Base-by-base conservation (phyloP, 2,797 vertebrate species). In the Acrossocheilus wenchowensis region DNA sequence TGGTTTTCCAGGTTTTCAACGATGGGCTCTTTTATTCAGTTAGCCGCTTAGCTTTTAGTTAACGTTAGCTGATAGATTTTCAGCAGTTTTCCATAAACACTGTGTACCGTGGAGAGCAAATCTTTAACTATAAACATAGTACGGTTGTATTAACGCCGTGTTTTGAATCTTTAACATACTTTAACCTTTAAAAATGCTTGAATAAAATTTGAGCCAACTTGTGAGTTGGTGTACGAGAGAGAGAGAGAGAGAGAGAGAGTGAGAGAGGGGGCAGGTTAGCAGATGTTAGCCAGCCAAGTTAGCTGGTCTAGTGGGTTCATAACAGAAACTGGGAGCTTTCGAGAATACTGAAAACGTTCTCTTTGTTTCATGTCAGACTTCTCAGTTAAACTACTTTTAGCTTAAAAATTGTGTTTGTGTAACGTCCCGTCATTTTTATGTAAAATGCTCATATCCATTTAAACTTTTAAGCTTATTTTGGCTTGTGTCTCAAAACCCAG, bases 1-100 rank as follows among this genome's bases (percentile, higher is more conserved):
- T 43, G 39, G 19, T 74, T 81, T 72, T 73, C 14, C 23, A 39
- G 83, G 52, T 78, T 84, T 86, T 81, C 50, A 52, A 52, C 72
- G 57, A 74, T 79, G 85, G 54, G 45, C 14, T 87, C 88, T 88
- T 87, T 90, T 89, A 88, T 90, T 83, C 86, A 81, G 26, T 81
- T 88, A 84, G 89, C 88, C 81, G 57, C 68, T 72, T 87, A 83
- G 86, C 86, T 79, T 87, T 81, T 75, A 81, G 79, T 86, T 86
- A 74, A 78, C 78, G 79, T 86, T 86, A 74, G 84, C 78, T 86
- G 34, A 43, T 43, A 30, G 19, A 75, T 86, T 74, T 85, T 43
- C 43, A 75, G 60, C 78, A 81, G 30, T 68, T 81, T 86, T 50
- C n/a, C 23, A 9, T 66, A 75, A 66, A 75, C 57, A 15, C 10